Base-by-base conservation (phyloP, 2,888 invertebrate species). In the Schizaphis graminum region DNA sequence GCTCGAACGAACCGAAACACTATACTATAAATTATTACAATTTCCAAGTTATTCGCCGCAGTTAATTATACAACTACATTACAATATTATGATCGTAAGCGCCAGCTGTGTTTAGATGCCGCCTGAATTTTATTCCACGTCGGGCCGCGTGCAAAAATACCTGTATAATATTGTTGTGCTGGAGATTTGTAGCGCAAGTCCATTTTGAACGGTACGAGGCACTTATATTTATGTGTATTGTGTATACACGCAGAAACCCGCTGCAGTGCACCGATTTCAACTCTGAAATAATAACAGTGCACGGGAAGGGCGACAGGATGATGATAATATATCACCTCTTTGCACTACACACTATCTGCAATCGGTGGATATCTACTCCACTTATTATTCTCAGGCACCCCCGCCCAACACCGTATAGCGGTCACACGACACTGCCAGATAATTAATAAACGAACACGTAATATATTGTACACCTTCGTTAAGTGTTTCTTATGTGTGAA, bases 11-110 rank as follows among this genome's bases (percentile, higher is more conserved):
- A 41, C 13, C 11, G 4, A 26, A 85, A 85, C 44, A 44, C 41
- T 26, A 44, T 44, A 85, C 13, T 44, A 85, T 85, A 85, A 44
- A 85, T 85, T 85, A 85, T 85, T 85, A 77, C 77, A 77, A 77
- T 77, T 77, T 35, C 77, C 77, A 77, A 77, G 77, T 77, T 77
- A 77, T 77, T 77, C 77, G 2, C 67, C 77, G 35, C 77, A 77
- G 77, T 77, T 77, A 77, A 77, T 77, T 77, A 77, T 77, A 35
- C 77, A 35, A 35, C 77, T 77, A 77, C 35, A 77, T 77, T 77
- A 77, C 77, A 77, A 77, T 77, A 77, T 77, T 77, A 35, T 77
- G 77, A 35, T 77, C 77, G 35, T 35, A 35, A 35, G 77, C 35
- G 35, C 77, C 77, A 77, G 77, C 77, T 77, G 77, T 41, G 77